These are phyloP conservation scores for Cartodere bifasciata DNA, from an alignment of 2,888 invertebrate genomes.

Conservation along the genomic window DNA sequence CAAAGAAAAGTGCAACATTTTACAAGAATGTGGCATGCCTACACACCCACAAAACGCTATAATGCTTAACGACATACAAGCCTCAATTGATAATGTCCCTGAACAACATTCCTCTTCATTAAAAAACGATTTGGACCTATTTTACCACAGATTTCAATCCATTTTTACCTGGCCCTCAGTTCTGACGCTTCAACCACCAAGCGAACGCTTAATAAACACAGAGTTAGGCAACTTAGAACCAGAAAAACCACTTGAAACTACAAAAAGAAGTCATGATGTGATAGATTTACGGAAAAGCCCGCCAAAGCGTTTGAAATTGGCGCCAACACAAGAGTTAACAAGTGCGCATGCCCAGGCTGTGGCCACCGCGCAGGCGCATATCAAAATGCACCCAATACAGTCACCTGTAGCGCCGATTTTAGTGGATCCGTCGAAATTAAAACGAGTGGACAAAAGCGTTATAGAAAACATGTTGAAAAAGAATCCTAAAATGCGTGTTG, in stretches of 20 bases:
- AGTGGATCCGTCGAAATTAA: background rate
- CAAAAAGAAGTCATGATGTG: slow-evolving; percentile 1
- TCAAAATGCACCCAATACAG: too few relatives aligned
- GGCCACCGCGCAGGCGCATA: too few relatives aligned
- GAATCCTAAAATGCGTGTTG: too few relatives aligned
- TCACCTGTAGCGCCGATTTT: too few relatives aligned
- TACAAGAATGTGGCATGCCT: too few relatives aligned
- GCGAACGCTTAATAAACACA: background rate
- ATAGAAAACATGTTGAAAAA: slow-evolving; percentile 5
- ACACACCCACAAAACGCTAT: background rate
- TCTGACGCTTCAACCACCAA: slow-evolving; percentile 9
- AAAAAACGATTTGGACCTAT: slow-evolving; percentile 2
- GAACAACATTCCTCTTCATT: slow-evolving; percentile 1
- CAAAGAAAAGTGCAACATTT: slow-evolving; percentile 2
- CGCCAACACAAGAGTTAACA: slow-evolving; percentile 3
- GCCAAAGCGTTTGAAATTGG: background rate
- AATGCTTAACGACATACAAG: slow-evolving; percentile 1
- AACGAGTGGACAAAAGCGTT: slow-evolving; percentile 8
- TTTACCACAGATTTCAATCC: slow-evolving; percentile 9
- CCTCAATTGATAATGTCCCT: slow-evolving; percentile 1
- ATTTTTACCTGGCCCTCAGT: slow-evolving; percentile 10
- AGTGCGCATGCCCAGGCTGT: background rate
- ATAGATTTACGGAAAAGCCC: background rate
- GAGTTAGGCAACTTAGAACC: slow-evolving; percentile 4
- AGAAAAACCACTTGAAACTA: too few relatives aligned